phyloP scores from a whole-genome alignment of 2,113 vertebrate genomes.

The Leiothrix lutea region DNA sequence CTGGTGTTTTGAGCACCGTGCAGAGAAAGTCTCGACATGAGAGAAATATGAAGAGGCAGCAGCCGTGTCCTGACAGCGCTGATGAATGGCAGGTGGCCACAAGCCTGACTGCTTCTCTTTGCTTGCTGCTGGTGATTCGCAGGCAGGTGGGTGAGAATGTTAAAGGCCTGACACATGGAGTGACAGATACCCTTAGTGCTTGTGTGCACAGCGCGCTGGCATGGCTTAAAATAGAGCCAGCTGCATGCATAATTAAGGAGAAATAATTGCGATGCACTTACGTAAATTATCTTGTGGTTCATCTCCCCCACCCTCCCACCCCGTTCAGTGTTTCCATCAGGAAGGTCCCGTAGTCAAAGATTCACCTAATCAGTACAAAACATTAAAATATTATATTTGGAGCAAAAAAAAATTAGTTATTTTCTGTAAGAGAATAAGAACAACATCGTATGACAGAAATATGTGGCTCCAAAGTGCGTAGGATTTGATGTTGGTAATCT shows the following conservation, averaged over 20 bases:
- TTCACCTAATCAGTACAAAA: not conserved
- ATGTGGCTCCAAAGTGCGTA: not conserved
- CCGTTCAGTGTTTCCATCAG: not conserved
- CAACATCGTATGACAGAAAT: not conserved
- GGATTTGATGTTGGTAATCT: not conserved
- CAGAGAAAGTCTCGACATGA: not conserved
- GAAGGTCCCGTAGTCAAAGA: not conserved
- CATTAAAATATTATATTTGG: not conserved
- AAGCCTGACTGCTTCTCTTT: not conserved
- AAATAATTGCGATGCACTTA: constrained; percentile 49
- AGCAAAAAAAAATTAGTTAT: not conserved
- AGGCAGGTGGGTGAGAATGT: constrained; percentile 30
- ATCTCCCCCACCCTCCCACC: not conserved
- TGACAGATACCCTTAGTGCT: constrained; percentile 45
- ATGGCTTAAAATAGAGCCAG: constrained; percentile 63
- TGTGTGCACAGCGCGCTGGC: not conserved
- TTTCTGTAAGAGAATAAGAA: not conserved
- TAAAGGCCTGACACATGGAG: constrained; percentile 31
- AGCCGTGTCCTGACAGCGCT: not conserved
- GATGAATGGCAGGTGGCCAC: constrained; percentile 29
- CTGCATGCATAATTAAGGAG: constrained; percentile 55
- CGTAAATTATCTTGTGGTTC: constrained; percentile 1
- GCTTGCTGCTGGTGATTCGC: not conserved
- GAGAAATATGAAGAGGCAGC: not conserved
- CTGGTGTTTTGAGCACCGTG: not conserved